Percentiles rank a stretch among this genome's conserved stretches.
Evolutionary conservation across 2,797 vertebrate genomes (phyloP).

Genomic region (Glossophaga mutica): DNA sequence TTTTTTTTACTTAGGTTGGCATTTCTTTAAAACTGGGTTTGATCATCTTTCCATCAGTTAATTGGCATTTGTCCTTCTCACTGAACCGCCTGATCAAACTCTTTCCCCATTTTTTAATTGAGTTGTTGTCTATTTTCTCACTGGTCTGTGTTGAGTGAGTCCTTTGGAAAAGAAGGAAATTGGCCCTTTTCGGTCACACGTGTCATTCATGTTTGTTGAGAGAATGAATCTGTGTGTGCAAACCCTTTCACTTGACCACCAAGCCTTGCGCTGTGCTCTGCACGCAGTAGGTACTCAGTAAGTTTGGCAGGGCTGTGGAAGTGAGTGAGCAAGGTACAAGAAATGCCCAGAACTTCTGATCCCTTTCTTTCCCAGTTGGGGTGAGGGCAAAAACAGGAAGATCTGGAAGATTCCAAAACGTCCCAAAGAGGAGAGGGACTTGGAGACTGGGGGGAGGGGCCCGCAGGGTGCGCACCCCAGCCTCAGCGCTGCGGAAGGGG

Average conservation of each 20-base stretch:
- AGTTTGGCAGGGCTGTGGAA: not conserved
- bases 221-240: accelerated
- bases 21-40: not conserved
- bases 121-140: not conserved
- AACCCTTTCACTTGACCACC: no score
- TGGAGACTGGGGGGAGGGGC: accelerated
- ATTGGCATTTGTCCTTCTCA: no score
- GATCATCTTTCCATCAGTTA: not conserved
- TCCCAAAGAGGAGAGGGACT: not conserved
- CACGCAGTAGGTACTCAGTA: accelerated
- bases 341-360: not conserved
- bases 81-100: not conserved
- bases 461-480: accelerated
- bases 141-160: not conserved
- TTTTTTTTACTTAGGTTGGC: not conserved
- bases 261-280: accelerated
- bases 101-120: not conserved
- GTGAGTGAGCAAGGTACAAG: not conserved
- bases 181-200: not conserved
- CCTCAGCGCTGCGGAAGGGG: accelerated
- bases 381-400: not conserved
- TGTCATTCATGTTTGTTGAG: accelerated
- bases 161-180: not conserved
- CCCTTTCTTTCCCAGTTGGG: not conserved
- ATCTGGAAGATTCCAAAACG: not conserved